Percentiles rank a stretch among this genome's conserved stretches.
These are phyloP conservation scores for Amorpha juglandis DNA, from an alignment of 2,888 invertebrate species.

Conservation along the genomic window DNA sequence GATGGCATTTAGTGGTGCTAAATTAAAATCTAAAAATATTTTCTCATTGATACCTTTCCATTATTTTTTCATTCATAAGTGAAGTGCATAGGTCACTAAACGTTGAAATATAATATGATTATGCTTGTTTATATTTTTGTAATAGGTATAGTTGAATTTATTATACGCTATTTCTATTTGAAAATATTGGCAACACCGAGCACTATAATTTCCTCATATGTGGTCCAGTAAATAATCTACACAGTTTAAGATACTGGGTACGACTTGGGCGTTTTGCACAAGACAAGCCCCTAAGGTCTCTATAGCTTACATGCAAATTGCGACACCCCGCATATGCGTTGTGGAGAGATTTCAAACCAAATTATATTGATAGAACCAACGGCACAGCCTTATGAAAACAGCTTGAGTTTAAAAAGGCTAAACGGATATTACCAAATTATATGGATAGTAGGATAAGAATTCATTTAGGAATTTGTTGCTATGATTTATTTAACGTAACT, in stretches of 20 bases:
- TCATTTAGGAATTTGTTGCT: conserved; percentile 14
- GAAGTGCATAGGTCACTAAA: background rate
- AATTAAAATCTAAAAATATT: background rate
- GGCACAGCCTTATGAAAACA: conserved; percentile 27
- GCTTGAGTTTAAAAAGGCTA: conserved; percentile 40
- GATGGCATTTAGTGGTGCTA: background rate
- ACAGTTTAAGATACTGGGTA: conserved; percentile 50
- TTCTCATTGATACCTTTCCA: no score
- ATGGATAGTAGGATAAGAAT: conserved; percentile 24
- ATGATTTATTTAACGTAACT: conserved; percentile 17
- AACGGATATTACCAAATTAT: conserved; percentile 46
- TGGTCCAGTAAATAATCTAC: conserved; percentile 65
- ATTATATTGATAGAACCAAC: conserved; percentile 35
- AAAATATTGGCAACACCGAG: conserved; percentile 40
- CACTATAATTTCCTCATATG: conserved; percentile 56
- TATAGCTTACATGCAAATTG: conserved; percentile 68
- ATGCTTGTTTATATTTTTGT: background rate
- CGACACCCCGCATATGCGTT: conserved; percentile 52
- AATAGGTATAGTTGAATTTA: background rate
- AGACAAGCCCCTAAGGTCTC: conserved; percentile 70
- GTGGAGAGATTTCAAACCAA: conserved; percentile 47
- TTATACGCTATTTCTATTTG: conserved; percentile 39
- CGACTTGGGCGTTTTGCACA: conserved; percentile 65
- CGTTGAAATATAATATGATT: background rate
- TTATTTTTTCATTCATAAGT: no score